Conservation (phyloP, 2,797 vertebrate genomes). For the Sphaeramia orbicularis region DNA sequence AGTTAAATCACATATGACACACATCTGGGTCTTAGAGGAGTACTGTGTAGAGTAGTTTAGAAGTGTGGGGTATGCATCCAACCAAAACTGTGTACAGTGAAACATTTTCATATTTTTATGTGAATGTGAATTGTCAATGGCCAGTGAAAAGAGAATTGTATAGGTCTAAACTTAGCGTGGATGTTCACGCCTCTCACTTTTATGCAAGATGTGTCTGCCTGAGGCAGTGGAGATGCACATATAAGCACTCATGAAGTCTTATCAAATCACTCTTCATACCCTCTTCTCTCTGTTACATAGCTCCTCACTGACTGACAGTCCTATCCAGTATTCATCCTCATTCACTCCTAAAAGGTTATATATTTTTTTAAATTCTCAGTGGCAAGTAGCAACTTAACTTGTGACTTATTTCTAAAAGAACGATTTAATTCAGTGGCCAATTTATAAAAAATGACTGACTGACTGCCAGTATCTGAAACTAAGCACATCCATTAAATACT, state of each 20-base stretch:
- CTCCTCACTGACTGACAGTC: neutral
- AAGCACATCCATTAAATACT: neutral
- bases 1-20: neutral
- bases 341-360: neutral
- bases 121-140: slow-evolving; percentile 25
- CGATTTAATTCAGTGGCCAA: neutral
- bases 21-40: neutral
- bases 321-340: neutral
- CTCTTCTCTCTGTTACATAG: neutral
- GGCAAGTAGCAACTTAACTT: too few species aligned
- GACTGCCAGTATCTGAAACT: neutral
- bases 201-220: slow-evolving; percentile 21
- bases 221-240: slow-evolving; percentile 15
- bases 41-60: slow-evolving; percentile 4
- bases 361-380: too few species aligned
- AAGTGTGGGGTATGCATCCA: neutral
- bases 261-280: neutral
- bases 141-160: slow-evolving; percentile 22
- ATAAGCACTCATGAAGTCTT: slow-evolving; percentile 9
- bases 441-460: neutral
- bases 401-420: too few species aligned
- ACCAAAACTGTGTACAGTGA: slow-evolving; percentile 1
- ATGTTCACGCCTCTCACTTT: slow-evolving; percentile 45
- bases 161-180: slow-evolving; percentile 41
- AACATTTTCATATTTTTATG: slow-evolving; percentile 5